Percentiles rank a stretch among this genome's conserved stretches.
Evolutionary conservation across 2,797 vertebrate genomes (phyloP).

Genomic region (Eulemur coronatus): DNA sequence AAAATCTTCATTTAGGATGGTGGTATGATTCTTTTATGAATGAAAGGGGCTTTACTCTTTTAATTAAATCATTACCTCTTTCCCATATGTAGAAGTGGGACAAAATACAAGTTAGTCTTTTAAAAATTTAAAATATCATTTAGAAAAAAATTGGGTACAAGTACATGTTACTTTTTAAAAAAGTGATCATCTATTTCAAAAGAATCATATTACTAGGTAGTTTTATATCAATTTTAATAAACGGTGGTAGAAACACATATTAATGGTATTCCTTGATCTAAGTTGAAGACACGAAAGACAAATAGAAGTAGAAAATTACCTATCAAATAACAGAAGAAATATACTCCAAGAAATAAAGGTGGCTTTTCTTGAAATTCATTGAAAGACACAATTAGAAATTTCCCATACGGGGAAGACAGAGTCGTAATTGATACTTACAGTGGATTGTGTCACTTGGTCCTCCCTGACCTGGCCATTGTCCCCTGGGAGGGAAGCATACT

Average conservation of each 20-base stretch:
- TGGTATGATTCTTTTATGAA: not conserved
- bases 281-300: not conserved
- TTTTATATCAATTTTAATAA: not conserved
- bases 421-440: not conserved
- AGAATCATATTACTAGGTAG: not conserved
- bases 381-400: not conserved
- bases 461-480: not conserved
- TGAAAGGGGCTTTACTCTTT: not conserved
- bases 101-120: not conserved
- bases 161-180: not conserved
- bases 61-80: constrained; percentile 8
- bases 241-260: not conserved
- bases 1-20: not conserved
- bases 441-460: not conserved
- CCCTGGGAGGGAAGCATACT: not conserved
- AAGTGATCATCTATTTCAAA: not conserved
- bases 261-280: not conserved
- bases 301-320: not conserved
- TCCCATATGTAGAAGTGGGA: not conserved
- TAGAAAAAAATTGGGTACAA: constrained; percentile 15
- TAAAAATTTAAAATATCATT: not conserved
- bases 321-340: not conserved
- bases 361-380: not conserved
- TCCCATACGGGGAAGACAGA: not conserved
- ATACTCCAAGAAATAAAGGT: not conserved